Base-by-base conservation (phyloP, 2,888 invertebrate species). In the Ormyrus nitidulus region DNA sequence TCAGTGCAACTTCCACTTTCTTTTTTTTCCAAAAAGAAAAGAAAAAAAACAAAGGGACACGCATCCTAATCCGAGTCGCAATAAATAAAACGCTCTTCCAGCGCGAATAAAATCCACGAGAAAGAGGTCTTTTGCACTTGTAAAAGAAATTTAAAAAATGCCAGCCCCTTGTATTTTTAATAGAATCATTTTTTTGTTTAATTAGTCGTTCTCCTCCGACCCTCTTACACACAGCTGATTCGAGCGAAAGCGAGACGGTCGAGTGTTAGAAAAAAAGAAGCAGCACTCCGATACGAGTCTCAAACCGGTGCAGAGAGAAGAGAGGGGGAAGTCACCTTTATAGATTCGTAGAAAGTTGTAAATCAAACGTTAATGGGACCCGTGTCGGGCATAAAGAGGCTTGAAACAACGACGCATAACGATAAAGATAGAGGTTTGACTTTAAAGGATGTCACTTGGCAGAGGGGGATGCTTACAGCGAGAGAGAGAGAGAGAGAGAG, bases 341-440 rank as follows among this genome's bases (percentile, higher is more conserved):
- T 89, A 89, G 89, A 90, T 89, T 89, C 86, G 88, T 89, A 87
- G 88, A 90, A 88, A 88, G 89, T 87, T 88, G 89, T 90, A 90
- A 90, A 90, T 90, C 89, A 90, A 89, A 89, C 87, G 89, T 89
- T 90, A 90, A 90, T 90, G 89, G 89, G 84, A 85, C 84, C 86
- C 86, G 86, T 88, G 89, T 89, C 87, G 84, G 83, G 87, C 86
- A 87, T 89, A 90, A 90, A 89, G 87, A 89, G 34, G 88, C 87
- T 88, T 86, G 87, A 89, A 88, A 89, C 89, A 89, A 89, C 88
- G 86, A 86, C 86, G 87, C 87, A 88, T 88, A 89, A 88, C 89
- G 88, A 89, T 89, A 89, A 89, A 89, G 89, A 90, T 89, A 88
- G 88, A 87, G 86, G 84, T 81, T 85, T 82, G 85, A 56, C 56